Conservation (phyloP, 1,140 invertebrate species). For the Orius laevigatus region DNA sequence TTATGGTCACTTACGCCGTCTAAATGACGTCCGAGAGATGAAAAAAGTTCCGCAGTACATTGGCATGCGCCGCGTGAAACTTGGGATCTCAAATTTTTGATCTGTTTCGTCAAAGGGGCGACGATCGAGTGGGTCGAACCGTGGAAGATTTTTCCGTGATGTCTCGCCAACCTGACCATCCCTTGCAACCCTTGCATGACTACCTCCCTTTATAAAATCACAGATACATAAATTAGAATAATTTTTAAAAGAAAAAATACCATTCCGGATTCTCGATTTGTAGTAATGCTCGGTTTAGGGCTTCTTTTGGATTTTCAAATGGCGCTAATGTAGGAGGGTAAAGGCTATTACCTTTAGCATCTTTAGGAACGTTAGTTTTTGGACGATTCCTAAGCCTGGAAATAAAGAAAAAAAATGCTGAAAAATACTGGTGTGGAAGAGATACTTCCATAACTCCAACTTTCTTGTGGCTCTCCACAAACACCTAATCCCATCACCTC, state of each 20-base stretch:
- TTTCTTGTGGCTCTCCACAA: too few species aligned
- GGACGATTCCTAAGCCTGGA: constrained; percentile 1
- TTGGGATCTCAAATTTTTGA: constrained; percentile 76
- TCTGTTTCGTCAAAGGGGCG: constrained; percentile 53
- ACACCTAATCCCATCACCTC: too few species aligned
- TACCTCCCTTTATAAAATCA: constrained; percentile 44
- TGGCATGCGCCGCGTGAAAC: constrained; percentile 72
- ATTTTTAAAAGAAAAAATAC: constrained; percentile 25
- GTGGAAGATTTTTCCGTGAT: constrained; percentile 47
- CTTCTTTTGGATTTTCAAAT: constrained; percentile 42
- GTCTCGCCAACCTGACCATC: constrained; percentile 50
- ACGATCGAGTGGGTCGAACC: constrained; percentile 43
- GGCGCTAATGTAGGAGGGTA: constrained; percentile 20
- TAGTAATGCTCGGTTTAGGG: constrained; percentile 40
- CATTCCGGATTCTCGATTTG: constrained; percentile 61
- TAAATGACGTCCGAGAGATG: constrained; percentile 45
- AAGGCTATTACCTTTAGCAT: not conserved
- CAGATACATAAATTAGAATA: not conserved
- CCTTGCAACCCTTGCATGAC: constrained; percentile 61
- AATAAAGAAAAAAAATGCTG: not conserved
- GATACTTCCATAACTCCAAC: too few species aligned
- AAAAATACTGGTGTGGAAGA: too few species aligned
- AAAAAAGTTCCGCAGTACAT: constrained; percentile 60
- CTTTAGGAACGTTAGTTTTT: not conserved
- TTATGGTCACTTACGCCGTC: constrained; percentile 44